Base-by-base conservation (phyloP, 2,797 vertebrate species). In the Hoplostethus atlanticus region DNA sequence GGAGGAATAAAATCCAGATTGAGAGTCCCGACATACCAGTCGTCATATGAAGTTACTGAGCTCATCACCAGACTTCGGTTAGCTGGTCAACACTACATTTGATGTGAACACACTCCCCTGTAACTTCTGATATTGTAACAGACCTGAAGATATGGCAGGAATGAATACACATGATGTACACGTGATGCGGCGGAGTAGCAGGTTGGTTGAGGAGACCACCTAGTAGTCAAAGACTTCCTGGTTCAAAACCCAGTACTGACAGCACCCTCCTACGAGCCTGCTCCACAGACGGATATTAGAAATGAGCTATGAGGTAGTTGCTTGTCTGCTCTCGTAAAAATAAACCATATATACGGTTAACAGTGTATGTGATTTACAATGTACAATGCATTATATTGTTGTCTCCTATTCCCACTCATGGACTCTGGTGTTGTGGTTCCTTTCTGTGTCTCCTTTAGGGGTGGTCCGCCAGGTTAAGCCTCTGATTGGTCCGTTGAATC, bases 381-480 rank as follows among this genome's bases (percentile, higher is more conserved):
- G 61, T 11, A 12, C 13, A 28, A 15, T 11, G 53, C 36, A 44
- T 17, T 42, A 44, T 25, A 16, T 4, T 44, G 64, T 42, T 42
- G 11, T 42, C 40, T 42, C 40, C 4, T 46, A 46, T 46, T 15
- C 3, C 44, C 5, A 46, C 9, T 17, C 11, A 12, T 15, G 17
- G 10, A 10, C 30, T 58, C 10, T 63, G 54, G 60, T 36, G 9
- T 7, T 66, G 10, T 66, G 54, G 30, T 71, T 73, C 9, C 42
- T 66, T 12, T 58, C 64, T 89, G 47, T 59, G 16, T 86, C 28
- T 74, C 82, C 12, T 30, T 17, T 77, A 99, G 98, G 98, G 79
- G 96, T 99, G 0, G 97, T 99, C 69, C 96, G 98, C 62, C 97
- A 98, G 76, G 95, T 98, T 76, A 96, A 96, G 83, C 91, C 95